Evolutionary conservation across 92 coral and sea anemone genomes (phyloP).

Genomic region (Desmophyllum pertusum): DNA sequence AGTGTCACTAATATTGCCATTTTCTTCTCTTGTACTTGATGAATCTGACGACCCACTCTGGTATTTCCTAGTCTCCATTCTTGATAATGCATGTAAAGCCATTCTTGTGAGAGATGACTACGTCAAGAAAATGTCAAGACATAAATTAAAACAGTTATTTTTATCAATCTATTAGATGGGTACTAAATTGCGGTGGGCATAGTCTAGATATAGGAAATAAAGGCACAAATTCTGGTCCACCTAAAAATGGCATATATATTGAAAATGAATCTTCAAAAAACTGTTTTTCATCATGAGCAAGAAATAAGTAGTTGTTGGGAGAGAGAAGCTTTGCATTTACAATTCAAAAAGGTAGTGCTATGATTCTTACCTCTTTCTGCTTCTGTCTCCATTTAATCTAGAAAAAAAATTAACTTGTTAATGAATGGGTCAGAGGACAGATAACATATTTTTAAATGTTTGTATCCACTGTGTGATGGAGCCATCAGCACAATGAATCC

Average conservation of each 20-base stretch:
- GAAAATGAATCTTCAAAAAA: background rate
- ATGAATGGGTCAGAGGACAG: background rate
- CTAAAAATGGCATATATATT: background rate
- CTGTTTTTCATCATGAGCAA: background rate
- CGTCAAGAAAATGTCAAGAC: background rate
- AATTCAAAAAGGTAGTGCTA: background rate
- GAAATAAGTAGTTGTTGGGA: no score
- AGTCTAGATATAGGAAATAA: background rate
- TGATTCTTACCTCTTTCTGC: constrained; percentile 89
- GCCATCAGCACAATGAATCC: no score
- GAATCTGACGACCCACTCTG: constrained; percentile 48
- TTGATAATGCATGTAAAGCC: constrained; percentile 97
- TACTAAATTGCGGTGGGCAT: background rate
- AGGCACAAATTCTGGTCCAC: background rate
- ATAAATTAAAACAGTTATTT: no score
- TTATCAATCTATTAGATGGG: no score
- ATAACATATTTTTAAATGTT: background rate
- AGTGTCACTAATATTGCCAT: constrained; percentile 51
- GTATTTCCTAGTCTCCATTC: constrained; percentile 96
- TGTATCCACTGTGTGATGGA: background rate
- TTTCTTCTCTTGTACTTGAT: constrained; percentile 56
- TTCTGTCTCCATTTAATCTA: constrained; percentile 98
- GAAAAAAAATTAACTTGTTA: background rate
- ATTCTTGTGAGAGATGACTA: constrained; percentile 95
- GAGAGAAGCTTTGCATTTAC: background rate